A percentile compares a stretch with the other conserved stretches of the same genome.
These are phyloP conservation scores for Apotomis capreana DNA, from an alignment of 2,888 invertebrate species.

Conservation along the genomic window DNA sequence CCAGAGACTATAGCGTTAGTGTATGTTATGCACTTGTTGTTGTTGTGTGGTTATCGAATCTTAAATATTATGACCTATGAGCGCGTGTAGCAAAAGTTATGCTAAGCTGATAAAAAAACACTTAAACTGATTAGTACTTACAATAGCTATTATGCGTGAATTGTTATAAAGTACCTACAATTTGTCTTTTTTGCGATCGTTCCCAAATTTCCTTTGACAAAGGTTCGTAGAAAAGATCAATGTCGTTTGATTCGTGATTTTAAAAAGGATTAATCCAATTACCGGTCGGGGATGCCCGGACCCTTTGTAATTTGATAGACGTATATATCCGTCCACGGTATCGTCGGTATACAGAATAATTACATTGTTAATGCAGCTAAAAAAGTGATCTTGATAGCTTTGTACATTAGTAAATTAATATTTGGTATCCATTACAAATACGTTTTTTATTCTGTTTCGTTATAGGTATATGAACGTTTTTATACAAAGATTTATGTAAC, in stretches of 20 bases:
- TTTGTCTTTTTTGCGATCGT: constrained; percentile 6
- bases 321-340: background rate
- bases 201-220: constrained; percentile 25
- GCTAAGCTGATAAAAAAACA: too few species aligned
- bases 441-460: too few species aligned
- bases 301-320: constrained; percentile 15
- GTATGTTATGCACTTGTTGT: too few species aligned
- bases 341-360: background rate
- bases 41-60: too few species aligned
- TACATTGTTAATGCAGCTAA: constrained; percentile 5
- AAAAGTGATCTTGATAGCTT: background rate
- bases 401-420: background rate
- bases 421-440: too few species aligned
- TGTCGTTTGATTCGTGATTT: constrained; percentile 27
- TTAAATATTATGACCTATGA: too few species aligned
- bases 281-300: constrained; percentile 17
- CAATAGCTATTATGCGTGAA: background rate
- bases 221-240: constrained; percentile 25
- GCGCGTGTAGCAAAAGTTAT: too few species aligned
- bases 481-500: too few species aligned
- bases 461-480: too few species aligned
- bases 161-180: background rate
- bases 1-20: too few species aligned
- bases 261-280: constrained; percentile 37
- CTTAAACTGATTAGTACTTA: too few species aligned